phyloP scores from a whole-genome alignment of 1,140 invertebrate genomes.

The Caenorhabditis tropicalis region DNA sequence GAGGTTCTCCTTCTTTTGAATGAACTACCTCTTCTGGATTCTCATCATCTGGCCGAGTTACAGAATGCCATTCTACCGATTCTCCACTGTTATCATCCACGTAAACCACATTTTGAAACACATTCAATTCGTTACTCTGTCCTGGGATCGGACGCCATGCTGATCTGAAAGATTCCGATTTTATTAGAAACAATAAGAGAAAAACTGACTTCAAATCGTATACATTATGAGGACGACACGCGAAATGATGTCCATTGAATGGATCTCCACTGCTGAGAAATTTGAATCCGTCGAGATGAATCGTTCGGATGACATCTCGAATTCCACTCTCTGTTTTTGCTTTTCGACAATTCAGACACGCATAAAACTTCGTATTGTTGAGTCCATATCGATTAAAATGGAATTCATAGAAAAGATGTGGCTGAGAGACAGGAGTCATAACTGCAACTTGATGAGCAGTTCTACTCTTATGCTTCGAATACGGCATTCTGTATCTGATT shows the following conservation, averaged over 20 bases:
- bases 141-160: background rate
- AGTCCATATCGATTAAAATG: conserved; percentile 29
- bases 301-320: conserved; percentile 19
- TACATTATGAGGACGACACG: conserved; percentile 11
- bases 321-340: conserved; percentile 26
- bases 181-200: background rate
- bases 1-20: background rate
- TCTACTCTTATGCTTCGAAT: background rate
- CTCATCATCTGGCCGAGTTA: background rate
- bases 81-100: background rate
- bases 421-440: background rate
- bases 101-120: background rate
- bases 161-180: background rate
- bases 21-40: background rate
- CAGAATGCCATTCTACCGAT: background rate
- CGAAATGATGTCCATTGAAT: conserved; percentile 28
- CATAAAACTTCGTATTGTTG: conserved; percentile 7
- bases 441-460: conserved; percentile 1
- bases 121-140: background rate
- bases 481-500: conserved; percentile 16
- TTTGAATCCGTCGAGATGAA: conserved; percentile 28
- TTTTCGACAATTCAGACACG: conserved; percentile 20
- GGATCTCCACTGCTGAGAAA: conserved; percentile 19
- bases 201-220: background rate
- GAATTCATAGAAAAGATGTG: conserved; percentile 5